Conservation (phyloP, 2,113 vertebrate genomes). For the Psophia crepitans region DNA sequence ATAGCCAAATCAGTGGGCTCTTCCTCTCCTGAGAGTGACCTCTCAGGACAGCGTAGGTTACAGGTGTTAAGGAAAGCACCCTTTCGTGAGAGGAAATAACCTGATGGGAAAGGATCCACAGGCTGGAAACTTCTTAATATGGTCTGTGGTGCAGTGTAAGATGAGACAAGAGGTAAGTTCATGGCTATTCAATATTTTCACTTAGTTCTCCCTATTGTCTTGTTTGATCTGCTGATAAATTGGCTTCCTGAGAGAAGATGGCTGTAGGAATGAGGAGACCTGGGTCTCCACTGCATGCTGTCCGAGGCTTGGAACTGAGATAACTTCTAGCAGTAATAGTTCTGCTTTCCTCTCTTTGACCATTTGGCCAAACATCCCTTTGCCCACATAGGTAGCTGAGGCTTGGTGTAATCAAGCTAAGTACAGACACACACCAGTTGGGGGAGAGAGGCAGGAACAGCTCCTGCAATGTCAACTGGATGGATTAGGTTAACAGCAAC, state of each 20-base stretch:
- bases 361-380: neutral
- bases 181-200: neutral
- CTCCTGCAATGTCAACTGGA: neutral
- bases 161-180: neutral
- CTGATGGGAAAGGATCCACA: neutral
- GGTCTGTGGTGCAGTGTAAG: neutral
- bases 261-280: neutral
- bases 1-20: neutral
- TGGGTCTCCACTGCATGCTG: neutral
- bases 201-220: neutral
- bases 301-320: neutral
- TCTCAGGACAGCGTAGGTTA: neutral
- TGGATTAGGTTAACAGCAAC: neutral
- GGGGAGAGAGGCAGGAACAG: neutral
- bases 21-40: too few relatives aligned
- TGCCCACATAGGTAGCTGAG: neutral
- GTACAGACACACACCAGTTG: neutral
- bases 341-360: neutral
- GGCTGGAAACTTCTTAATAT: neutral
- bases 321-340: neutral
- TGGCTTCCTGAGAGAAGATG: neutral
- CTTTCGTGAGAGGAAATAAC: neutral
- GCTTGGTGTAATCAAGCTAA: neutral
- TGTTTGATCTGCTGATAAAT: neutral
- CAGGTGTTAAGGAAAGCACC: neutral